Evolutionary conservation across 2,113 vertebrate species (phyloP), one percentile per base, ranked within the genome.

Genomic region (Callipepla californica): DNA sequence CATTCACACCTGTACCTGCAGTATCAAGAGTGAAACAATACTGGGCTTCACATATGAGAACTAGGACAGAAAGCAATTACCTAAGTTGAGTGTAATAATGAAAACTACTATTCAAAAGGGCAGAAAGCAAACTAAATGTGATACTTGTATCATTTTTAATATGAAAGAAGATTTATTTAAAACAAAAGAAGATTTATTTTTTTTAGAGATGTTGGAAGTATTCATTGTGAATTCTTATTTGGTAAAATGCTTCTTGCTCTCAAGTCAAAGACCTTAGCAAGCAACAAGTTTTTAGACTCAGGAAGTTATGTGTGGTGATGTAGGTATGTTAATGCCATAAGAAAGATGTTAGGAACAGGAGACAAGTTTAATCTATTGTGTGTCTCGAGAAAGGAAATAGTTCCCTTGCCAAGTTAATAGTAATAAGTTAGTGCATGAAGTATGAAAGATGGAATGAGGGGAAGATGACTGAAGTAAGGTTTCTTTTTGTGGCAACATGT

Each of bases 361-460:
- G 72, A 77, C 78, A 82, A 59, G 63, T 90, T 93, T 91, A 89
- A 93, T 93, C 68, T 80, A 13, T 92, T 32, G 19, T 53, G n/a
- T 90, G 58, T 89, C 75, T 91, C 63, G 67, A 87, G 87, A 79
- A 93, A 91, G 96, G 91, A 96, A 93, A 82, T 82, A 55, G 22
- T 82, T 94, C 16, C 51, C 68, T 91, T 89, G 72, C 87, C 63
- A 57, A 38, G 34, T 82, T 93, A 67, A 67, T 84, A 89, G 50
- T 62, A 87, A 80, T 0, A 2, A 20, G 47, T 70, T 95, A 65
- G 76, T 72, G 20, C 48, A 78, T 81, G 91, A 83, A 77, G 68
- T 87, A 58, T 80, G 91, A 86, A 89, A 80, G 80, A 83, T 18
- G 17, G 74, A 93, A 79, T 62, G 45, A 92, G 72, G 77, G 95